phyloP scores from a whole-genome alignment of 1,140 invertebrate genomes.

The Tetragnatha versicolor region DNA sequence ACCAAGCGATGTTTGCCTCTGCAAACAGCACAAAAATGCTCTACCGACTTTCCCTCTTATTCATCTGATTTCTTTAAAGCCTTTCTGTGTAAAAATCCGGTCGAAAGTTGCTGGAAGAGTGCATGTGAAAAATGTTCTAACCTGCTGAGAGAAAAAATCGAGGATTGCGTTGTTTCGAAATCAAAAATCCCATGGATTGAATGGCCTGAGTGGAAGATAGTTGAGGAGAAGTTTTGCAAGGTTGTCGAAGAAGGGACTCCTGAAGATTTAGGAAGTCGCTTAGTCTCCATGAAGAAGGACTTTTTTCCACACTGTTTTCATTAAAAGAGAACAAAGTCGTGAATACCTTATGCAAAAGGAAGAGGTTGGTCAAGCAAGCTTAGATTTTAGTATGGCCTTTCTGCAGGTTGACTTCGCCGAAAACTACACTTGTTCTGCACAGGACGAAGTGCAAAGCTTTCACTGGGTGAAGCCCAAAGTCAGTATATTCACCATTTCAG shows the following conservation, averaged over 20 bases:
- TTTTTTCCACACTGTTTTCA: too few relatives aligned
- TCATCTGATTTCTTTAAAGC: too few relatives aligned
- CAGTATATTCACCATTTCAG: neutral
- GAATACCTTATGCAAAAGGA: too few relatives aligned
- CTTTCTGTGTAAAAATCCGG: neutral
- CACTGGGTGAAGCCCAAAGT: neutral
- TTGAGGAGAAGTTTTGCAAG: neutral
- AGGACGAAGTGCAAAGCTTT: neutral
- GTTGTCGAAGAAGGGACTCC: neutral
- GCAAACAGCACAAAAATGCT: conserved; percentile 7
- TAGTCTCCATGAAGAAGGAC: too few relatives aligned
- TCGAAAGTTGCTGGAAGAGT: neutral
- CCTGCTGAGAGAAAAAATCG: too few relatives aligned
- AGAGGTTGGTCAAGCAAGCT: too few relatives aligned
- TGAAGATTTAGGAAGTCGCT: neutral
- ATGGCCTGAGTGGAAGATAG: neutral
- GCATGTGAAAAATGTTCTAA: neutral
- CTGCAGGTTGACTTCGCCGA: neutral
- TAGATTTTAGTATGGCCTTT: too few relatives aligned
- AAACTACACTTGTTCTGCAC: too few relatives aligned
- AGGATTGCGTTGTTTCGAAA: too few relatives aligned
- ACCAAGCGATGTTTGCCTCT: conserved; percentile 13
- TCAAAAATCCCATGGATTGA: too few relatives aligned
- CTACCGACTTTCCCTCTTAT: neutral
- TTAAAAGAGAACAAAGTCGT: too few relatives aligned